These are phyloP conservation scores for Parazoanthus atlanticus DNA, from an alignment of 92 coral and sea anemone genomes.

Conservation along the genomic window DNA sequence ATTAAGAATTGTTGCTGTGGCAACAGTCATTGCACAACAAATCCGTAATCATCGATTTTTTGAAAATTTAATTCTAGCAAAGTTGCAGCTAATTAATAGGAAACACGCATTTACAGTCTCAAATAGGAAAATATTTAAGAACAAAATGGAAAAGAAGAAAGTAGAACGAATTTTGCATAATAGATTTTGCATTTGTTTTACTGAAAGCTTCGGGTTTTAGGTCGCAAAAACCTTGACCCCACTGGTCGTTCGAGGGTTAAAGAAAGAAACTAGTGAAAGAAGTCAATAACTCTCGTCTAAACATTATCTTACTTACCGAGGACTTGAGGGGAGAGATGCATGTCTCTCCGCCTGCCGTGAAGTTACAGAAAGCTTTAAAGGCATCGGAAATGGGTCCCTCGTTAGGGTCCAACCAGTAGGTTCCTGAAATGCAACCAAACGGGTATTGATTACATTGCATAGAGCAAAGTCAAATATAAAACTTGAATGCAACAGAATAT, in stretches of 20 bases:
- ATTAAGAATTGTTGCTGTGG: too few species aligned
- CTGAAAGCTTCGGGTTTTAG: too few species aligned
- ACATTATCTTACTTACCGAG: slow-evolving; percentile 13
- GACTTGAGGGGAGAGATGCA: slow-evolving; percentile 47
- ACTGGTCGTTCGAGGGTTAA: neutral
- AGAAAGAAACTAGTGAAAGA: neutral
- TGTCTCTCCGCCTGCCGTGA: slow-evolving; percentile 59
- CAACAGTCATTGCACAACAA: too few species aligned
- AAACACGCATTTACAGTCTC: too few species aligned
- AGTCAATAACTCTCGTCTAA: neutral
- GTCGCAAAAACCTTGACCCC: neutral
- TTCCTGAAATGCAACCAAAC: slow-evolving; percentile 35
- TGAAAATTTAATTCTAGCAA: too few species aligned
- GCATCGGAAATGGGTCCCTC: slow-evolving; percentile 58
- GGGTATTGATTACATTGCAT: neutral
- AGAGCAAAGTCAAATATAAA: too few species aligned
- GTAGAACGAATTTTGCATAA: too few species aligned
- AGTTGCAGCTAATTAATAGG: too few species aligned
- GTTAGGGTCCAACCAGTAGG: slow-evolving; percentile 65
- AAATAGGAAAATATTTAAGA: too few species aligned
- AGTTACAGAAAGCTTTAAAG: slow-evolving; percentile 56
- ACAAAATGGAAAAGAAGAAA: too few species aligned
- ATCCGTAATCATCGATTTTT: too few species aligned
- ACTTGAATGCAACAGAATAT: neutral
- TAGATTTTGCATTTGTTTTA: too few species aligned